Evolutionary conservation across 1,140 invertebrate species (phyloP).

Genomic region (Parapsyche elsis): DNA sequence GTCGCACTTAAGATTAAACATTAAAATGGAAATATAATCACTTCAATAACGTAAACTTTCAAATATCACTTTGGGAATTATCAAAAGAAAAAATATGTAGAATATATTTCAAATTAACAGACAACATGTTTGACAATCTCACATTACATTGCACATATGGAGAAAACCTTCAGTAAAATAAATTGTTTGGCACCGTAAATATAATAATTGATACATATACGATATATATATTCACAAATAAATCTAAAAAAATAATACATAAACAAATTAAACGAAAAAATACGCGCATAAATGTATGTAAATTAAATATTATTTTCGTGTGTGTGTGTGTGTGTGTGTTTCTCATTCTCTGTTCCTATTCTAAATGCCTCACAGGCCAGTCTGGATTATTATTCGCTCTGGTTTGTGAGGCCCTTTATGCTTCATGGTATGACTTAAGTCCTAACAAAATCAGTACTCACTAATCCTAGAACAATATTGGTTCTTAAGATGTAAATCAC

Average conservation of each 20-base stretch:
- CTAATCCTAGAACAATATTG: conserved; percentile 45
- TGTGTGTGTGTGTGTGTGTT: too few species aligned
- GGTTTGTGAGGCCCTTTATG: too few species aligned
- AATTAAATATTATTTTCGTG: too few species aligned
- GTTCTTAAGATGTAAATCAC: conserved; percentile 53
- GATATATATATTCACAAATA: background rate
- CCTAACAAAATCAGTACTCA: background rate
- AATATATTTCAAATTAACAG: background rate
- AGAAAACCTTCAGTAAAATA: background rate
- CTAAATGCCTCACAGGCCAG: too few species aligned
- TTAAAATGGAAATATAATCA: background rate
- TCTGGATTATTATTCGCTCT: too few species aligned
- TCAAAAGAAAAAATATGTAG: background rate
- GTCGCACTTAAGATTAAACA: background rate
- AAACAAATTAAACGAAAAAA: conserved; percentile 5
- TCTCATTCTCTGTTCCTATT: background rate
- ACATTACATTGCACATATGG: conserved; percentile 47
- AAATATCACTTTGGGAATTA: background rate
- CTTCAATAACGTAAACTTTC: background rate
- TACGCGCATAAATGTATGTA: background rate
- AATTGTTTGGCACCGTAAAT: conserved; percentile 7
- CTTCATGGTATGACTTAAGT: conserved; percentile 5
- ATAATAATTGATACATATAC: background rate
- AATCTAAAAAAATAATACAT: background rate
- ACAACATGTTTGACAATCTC: conserved; percentile 39